Base-by-base conservation (phyloP, 2,797 vertebrate genomes). In the Acanthopagrus latus region DNA sequence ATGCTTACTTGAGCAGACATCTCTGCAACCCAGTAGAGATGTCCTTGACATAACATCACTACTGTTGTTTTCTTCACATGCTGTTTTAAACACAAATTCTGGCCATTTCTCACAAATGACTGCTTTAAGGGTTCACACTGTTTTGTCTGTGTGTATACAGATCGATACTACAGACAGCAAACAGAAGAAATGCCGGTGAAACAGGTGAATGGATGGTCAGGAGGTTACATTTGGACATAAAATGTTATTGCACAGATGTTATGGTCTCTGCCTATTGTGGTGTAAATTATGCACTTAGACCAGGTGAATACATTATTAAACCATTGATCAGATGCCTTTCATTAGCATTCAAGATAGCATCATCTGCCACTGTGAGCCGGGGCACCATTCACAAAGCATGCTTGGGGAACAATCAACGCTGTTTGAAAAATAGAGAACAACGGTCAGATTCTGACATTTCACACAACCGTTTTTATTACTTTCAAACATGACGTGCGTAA, bases 331-430 rank as follows among this genome's bases (percentile, higher is more conserved):
- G 48, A 62, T 44, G 78, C 50, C 54, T 66, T 74, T 56, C 52
- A 63, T 74, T 33, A 78, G 64, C 57, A 48, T 81, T 82, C 70
- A 80, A 65, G 69, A 68, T 71, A 64, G 77, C 83, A 74, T 72
- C 55, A 68, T 83, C 71, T 82, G 87, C 77, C 63, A 63, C 51
- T 80, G 84, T 85, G 84, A 90, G 85, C 23, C 25, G 85, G 76
- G 79, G 64, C 73, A 69, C 57, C 88, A 92, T 95, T 95, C 88
- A 94, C 93, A 92, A 93, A 93, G 93, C 94, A 94, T 88, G 79
- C 89, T 84, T 41, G 55, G 71, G 80, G 62, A 69, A 77, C 60
- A 62, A 62, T 76, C 76, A 76, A 69, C 29, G 33, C 65, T 25
- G 46, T 74, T 38, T 71, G 57, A 71, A 80, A 38, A 43, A 70